Evolutionary conservation across 2,888 invertebrate genomes (phyloP), one percentile per base, ranked within the genome.

Genomic region (Ectobius pallidus): DNA sequence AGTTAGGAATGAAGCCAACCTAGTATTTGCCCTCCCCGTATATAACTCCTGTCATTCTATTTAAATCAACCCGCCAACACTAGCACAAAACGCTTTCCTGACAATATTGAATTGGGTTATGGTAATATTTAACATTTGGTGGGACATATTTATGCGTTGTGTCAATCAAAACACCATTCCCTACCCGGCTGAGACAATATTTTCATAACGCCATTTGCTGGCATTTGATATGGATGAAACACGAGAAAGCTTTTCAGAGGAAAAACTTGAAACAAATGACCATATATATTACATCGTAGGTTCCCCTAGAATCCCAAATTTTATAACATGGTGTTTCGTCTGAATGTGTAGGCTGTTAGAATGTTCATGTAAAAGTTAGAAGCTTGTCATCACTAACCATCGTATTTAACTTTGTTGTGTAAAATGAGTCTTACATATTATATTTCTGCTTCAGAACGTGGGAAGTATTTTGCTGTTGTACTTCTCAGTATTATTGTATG

Each of bases 51-150:
- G 42, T 58, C 42, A 20, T 63, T 25, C n/a, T 1, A 34, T 62
- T 65, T 65, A 65, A 65, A 20, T 25, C 42, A 20, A 52, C 52
- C n/a, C 52, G 34, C 34, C 52, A 18, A 52, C 22, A 16, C 14
- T n/a, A 18, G 20, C 11, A 39, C 42, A 16, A 34, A 27, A 27
- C 58, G 32, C 58, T 58, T 34, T 58, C 14, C 58, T 71, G 71
- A 67, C 71, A 71, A 65, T 65, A 49, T 71, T 67, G 55, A 71
- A 71, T 71, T 20, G 30, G 34, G 71, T 34, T 71, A 65, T 71
- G 71, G 52, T 71, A 71, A 71, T 67, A 42, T 55, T 71, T 52
- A 52, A 52, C 49, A 67, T 71, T 71, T 49, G 27, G 44, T 34
- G 65, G 46, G 65, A 46, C 46, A 46, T 42, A 65, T 65, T 65